These are phyloP conservation scores for Eptesicus fuscus DNA, from an alignment of 2,113 vertebrate genomes.

Conservation along the genomic window DNA sequence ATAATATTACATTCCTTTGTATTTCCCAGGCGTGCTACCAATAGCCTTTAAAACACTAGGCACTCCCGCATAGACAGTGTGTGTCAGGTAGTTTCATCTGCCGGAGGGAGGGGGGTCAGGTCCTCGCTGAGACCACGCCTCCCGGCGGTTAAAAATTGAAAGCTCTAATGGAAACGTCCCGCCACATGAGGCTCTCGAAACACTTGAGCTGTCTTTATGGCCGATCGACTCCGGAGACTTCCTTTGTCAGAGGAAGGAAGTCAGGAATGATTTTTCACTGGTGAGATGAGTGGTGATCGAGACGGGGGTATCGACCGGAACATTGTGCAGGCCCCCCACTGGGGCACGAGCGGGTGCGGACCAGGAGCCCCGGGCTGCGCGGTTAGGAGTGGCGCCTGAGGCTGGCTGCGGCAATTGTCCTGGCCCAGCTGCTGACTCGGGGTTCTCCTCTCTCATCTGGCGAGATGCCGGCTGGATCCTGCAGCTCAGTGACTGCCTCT, in stretches of 20 bases:
- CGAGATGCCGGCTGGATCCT: neutral
- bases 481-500: neutral
- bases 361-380: neutral
- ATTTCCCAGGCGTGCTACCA: neutral
- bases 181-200: neutral
- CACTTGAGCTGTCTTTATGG: neutral
- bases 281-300: conserved; percentile 10
- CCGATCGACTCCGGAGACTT: neutral
- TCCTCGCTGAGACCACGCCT: neutral
- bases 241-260: conserved; percentile 16
- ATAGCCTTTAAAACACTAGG: neutral
- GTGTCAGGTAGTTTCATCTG: neutral
- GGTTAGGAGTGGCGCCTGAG: neutral
- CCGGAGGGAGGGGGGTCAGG: neutral
- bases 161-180: neutral
- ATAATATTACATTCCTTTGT: neutral
- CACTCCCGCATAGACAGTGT: no score
- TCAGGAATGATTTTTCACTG: conserved; percentile 18
- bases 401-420: conserved; percentile 31
- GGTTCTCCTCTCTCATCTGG: conserved; percentile 16
- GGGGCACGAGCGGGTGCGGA: neutral
- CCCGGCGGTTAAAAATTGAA: neutral
- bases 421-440: conserved; percentile 37
- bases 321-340: neutral
- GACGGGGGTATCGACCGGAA: conserved; percentile 14